phyloP scores from a whole-genome alignment of 1,140 invertebrate genomes.

The Neuroterus valhalla region DNA sequence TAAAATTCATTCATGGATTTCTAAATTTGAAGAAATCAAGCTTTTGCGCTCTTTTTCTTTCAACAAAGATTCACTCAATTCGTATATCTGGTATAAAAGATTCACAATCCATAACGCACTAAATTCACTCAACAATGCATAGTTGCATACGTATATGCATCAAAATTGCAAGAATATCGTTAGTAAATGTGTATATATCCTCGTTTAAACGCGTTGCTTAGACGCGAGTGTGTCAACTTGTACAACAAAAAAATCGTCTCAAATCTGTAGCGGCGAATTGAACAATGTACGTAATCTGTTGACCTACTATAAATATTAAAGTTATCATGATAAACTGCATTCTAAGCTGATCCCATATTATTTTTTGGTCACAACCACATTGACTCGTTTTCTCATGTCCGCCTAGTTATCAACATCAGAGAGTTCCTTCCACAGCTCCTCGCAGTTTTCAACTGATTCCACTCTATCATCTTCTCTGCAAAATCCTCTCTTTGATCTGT shows the following conservation, averaged over 20 bases:
- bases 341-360: slow-evolving; percentile 70
- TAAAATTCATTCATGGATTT: too few species aligned
- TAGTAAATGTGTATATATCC: slow-evolving; percentile 19
- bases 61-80: too few species aligned
- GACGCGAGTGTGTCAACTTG: slow-evolving; percentile 20
- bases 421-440: neutral
- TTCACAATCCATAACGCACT: slow-evolving; percentile 1
- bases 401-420: slow-evolving; percentile 12
- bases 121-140: neutral
- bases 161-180: slow-evolving; percentile 16
- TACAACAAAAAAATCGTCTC: slow-evolving; percentile 16
- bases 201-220: slow-evolving; percentile 5
- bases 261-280: slow-evolving; percentile 16
- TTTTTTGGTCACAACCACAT: slow-evolving; percentile 69
- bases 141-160: slow-evolving; percentile 3
- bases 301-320: slow-evolving; percentile 26
- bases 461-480: neutral
- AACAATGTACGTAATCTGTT: slow-evolving; percentile 3
- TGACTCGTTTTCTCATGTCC: slow-evolving; percentile 50
- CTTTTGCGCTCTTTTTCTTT: too few species aligned
- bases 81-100: slow-evolving; percentile 5
- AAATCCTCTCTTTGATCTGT: slow-evolving; percentile 6
- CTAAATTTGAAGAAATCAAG: too few species aligned
- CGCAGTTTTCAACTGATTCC: neutral
- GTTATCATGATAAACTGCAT: slow-evolving; percentile 61